Percentiles rank a stretch among this genome's conserved stretches.
Evolutionary conservation across 1,140 invertebrate genomes (phyloP).

Genomic region (Anastrepha obliqua): DNA sequence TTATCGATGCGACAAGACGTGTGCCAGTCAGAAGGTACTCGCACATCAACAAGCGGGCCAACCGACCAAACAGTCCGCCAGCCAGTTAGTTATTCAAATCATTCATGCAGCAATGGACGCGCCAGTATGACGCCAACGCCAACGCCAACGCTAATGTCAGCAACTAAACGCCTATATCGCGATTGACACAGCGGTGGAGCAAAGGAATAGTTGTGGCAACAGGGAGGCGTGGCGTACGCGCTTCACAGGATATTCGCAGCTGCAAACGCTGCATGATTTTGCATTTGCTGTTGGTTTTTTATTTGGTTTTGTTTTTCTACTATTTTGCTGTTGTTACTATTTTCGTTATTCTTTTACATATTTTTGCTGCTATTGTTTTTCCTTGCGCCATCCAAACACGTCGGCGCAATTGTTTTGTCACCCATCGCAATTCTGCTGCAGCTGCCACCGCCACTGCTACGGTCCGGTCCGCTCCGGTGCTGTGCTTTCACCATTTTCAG

Average conservation of each 20-base stretch:
- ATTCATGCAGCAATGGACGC: constrained; percentile 36
- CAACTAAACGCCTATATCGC: neutral
- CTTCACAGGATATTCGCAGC: constrained; percentile 2
- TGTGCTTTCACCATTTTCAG: constrained; percentile 14
- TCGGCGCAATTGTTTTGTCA: constrained; percentile 19
- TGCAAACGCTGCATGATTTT: constrained; percentile 29
- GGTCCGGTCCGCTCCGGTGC: neutral
- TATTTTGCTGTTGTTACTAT: constrained; percentile 1
- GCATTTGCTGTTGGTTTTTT: neutral
- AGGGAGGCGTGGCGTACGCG: constrained; percentile 2
- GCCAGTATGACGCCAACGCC: constrained; percentile 24
- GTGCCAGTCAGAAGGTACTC: neutral
- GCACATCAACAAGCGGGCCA: neutral
- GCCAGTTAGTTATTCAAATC: constrained; percentile 33
- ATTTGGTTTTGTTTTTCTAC: neutral
- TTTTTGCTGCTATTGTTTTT: constrained; percentile 6
- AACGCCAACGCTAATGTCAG: neutral
- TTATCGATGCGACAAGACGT: constrained; percentile 43
- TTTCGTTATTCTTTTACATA: neutral
- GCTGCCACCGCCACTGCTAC: neutral
- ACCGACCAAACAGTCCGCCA: neutral
- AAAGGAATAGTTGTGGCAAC: neutral
- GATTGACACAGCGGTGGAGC: too few species aligned
- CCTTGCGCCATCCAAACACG: neutral
- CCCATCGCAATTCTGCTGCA: neutral